Conservation (phyloP, 2,888 invertebrate genomes). For the Ernsta delagoae region DNA sequence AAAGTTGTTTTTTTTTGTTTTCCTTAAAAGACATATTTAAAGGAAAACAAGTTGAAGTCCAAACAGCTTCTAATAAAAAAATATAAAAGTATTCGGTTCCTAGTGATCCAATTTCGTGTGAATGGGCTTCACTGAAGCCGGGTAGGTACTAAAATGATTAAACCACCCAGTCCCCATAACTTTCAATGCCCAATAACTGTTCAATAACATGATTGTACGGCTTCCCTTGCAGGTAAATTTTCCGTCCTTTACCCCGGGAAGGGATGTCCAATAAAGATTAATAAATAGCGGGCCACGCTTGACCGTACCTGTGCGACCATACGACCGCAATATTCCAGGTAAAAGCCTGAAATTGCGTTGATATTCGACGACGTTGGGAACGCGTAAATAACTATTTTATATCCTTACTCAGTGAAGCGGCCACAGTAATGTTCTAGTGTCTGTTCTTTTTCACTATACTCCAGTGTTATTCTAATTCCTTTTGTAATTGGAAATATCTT, state of each 20-base stretch:
- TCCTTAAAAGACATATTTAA: no score
- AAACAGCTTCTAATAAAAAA: no score
- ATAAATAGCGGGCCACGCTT: conserved; percentile 66
- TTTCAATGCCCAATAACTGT: conserved; percentile 63
- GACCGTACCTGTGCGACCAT: conserved; percentile 59
- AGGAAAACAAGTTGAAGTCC: no score
- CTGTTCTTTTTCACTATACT: neutral
- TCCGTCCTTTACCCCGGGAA: conserved; percentile 48
- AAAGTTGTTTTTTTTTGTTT: no score
- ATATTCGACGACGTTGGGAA: conserved; percentile 19
- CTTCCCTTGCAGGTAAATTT: conserved; percentile 43
- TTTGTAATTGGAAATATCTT: neutral
- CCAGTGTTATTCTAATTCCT: neutral
- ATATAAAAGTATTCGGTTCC: no score
- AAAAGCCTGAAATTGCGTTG: conserved; percentile 15
- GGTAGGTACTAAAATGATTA: conserved; percentile 21
- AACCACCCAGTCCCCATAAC: conserved; percentile 21
- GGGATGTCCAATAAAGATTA: conserved; percentile 70
- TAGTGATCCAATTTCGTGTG: conserved; percentile 11
- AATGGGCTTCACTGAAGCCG: neutral
- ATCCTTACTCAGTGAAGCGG: conserved; percentile 3
- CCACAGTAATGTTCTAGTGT: neutral
- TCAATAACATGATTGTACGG: conserved; percentile 68
- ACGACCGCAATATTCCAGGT: conserved; percentile 53
- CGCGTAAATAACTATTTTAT: conserved; percentile 14